Percentiles rank a stretch among this genome's conserved stretches.
Conservation (phyloP, 2,797 vertebrate genomes). For the Squalus acanthias region DNA sequence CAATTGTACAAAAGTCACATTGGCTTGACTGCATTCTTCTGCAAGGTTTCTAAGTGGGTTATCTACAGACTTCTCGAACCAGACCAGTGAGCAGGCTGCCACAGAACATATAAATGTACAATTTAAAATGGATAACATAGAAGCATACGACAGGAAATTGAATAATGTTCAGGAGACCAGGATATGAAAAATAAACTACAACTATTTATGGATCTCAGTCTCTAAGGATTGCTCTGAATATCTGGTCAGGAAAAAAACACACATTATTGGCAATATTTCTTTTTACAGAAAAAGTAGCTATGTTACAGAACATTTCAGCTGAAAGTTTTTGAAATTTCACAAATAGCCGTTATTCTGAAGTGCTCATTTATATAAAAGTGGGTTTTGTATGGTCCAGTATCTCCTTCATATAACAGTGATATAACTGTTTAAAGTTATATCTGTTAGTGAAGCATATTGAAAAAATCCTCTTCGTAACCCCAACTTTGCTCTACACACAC, state of each 20-base stretch:
- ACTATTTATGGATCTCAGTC: background rate
- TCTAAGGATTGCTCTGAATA: background rate
- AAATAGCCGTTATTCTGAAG: conserved; percentile 20
- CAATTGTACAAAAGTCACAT: background rate
- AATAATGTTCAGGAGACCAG: background rate
- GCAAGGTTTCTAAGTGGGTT: background rate
- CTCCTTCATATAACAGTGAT: background rate
- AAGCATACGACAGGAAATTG: background rate
- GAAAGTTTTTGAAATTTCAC: background rate
- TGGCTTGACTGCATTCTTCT: background rate
- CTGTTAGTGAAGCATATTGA: background rate
- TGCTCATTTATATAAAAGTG: background rate
- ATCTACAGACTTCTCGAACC: background rate
- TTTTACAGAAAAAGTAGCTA: background rate
- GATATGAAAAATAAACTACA: background rate
- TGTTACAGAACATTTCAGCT: background rate
- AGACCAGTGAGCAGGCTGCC: background rate
- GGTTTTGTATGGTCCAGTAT: background rate
- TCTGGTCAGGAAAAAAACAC: conserved; percentile 13
- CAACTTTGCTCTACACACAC: background rate
- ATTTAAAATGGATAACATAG: too few relatives aligned
- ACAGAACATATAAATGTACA: background rate
- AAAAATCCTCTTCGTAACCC: background rate
- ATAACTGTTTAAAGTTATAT: background rate
- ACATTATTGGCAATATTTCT: background rate